phyloP scores from a whole-genome alignment of 2,113 vertebrate genomes.

The Tachysurus fulvidraco region DNA sequence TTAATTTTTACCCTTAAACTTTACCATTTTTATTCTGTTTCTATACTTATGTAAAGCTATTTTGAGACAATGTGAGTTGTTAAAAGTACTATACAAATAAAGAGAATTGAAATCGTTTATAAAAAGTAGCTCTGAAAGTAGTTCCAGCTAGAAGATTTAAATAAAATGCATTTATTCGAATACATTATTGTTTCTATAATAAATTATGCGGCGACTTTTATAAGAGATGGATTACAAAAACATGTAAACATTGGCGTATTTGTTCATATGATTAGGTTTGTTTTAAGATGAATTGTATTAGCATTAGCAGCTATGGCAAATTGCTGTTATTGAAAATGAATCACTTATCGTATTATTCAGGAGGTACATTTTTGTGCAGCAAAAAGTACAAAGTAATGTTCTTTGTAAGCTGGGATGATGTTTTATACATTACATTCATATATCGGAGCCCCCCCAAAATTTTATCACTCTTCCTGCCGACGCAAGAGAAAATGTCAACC shows the following conservation, averaged over 20 bases:
- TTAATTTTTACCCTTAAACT: no score
- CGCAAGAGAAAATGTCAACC: conserved; percentile 1
- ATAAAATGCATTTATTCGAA: not conserved
- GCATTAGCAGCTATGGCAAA: not conserved
- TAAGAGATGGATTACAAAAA: not conserved
- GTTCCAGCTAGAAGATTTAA: not conserved
- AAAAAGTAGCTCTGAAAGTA: not conserved
- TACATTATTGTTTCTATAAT: not conserved
- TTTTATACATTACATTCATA: conserved; percentile 1
- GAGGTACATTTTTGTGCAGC: not conserved
- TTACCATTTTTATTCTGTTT: not conserved
- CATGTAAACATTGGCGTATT: not conserved
- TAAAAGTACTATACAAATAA: no score
- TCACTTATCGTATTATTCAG: not conserved
- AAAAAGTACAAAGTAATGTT: not conserved
- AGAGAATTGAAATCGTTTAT: no score
- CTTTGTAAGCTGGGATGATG: not conserved
- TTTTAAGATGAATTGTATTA: no score
- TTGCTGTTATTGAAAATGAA: not conserved
- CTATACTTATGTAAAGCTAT: not conserved
- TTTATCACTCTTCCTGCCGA: not conserved
- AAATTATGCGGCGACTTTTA: not conserved
- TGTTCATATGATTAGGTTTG: not conserved
- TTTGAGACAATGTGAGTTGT: no score
- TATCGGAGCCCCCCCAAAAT: not conserved